These are phyloP conservation scores for Nycticebus coucang DNA, from an alignment of 2,113 vertebrate species.

Conservation along the genomic window DNA sequence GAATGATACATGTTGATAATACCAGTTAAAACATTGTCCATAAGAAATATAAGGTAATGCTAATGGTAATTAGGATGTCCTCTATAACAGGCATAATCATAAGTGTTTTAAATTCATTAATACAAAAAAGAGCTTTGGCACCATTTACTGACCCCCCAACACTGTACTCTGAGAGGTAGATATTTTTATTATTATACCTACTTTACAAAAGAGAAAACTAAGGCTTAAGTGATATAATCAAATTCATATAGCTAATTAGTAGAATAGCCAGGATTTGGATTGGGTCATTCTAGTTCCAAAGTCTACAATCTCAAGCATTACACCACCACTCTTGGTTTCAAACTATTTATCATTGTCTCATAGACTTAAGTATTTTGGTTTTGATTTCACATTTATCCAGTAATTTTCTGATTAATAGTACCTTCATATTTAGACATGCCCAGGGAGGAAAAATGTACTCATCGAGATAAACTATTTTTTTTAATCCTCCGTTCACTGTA, in stretches of 20 bases:
- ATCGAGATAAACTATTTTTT: neutral
- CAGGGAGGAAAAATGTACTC: neutral
- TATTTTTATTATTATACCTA: neutral
- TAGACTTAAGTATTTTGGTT: neutral
- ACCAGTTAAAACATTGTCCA: neutral
- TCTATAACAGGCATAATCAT: neutral
- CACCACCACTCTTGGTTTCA: neutral
- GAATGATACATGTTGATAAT: neutral
- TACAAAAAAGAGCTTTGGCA: neutral
- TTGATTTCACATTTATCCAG: neutral
- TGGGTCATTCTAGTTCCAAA: neutral
- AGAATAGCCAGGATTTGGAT: neutral
- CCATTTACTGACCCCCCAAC: neutral
- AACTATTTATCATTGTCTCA: neutral
- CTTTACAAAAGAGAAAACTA: neutral
- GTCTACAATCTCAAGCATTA: neutral
- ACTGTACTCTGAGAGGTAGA: neutral
- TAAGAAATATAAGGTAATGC: neutral
- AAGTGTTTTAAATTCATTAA: neutral
- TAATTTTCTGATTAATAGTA: neutral
- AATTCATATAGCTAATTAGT: neutral
- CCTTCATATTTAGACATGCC: neutral
- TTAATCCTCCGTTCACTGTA: neutral
- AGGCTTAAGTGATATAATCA: neutral
- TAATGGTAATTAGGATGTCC: neutral